Conservation (phyloP, 2,888 invertebrate species). For the Apotomis capreana region DNA sequence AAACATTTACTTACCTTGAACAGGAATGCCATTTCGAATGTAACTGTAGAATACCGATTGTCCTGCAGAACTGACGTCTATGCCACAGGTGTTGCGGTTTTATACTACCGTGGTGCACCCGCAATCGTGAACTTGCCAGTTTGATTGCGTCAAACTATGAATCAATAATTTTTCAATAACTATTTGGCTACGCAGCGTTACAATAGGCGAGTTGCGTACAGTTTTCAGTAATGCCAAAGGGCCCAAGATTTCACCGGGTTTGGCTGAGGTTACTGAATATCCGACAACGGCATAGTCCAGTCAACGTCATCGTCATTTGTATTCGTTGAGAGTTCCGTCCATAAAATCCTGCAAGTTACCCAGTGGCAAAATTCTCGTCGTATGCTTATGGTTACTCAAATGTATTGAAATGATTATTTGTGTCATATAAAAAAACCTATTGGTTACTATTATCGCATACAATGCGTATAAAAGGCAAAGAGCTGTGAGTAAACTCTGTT, state of each 20-base stretch:
- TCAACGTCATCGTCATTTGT: neutral
- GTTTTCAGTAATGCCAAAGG: constrained; percentile 28
- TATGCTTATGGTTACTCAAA: no score
- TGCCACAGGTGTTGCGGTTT: constrained; percentile 65
- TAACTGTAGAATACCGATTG: constrained; percentile 56
- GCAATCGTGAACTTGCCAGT: constrained; percentile 72
- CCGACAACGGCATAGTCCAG: neutral
- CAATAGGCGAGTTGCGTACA: constrained; percentile 48
- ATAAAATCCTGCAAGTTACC: neutral
- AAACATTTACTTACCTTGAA: constrained; percentile 64
- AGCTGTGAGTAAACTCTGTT: no score
- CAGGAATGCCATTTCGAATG: constrained; percentile 68
- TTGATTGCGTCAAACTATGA: constrained; percentile 77
- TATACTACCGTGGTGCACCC: constrained; percentile 68
- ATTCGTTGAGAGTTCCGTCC: neutral
- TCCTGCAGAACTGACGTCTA: constrained; percentile 67
- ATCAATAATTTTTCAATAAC: constrained; percentile 76
- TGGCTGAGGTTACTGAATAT: constrained; percentile 26
- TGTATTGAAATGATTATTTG: no score
- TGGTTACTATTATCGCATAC: no score
- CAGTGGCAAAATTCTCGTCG: no score
- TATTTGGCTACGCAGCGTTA: constrained; percentile 70
- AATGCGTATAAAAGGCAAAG: no score
- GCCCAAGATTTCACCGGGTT: constrained; percentile 27
- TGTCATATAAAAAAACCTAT: no score